Evolutionary conservation across 1,140 invertebrate genomes (phyloP), one percentile per base, ranked within the genome.

Genomic region (Caenorhabditis brenneri): DNA sequence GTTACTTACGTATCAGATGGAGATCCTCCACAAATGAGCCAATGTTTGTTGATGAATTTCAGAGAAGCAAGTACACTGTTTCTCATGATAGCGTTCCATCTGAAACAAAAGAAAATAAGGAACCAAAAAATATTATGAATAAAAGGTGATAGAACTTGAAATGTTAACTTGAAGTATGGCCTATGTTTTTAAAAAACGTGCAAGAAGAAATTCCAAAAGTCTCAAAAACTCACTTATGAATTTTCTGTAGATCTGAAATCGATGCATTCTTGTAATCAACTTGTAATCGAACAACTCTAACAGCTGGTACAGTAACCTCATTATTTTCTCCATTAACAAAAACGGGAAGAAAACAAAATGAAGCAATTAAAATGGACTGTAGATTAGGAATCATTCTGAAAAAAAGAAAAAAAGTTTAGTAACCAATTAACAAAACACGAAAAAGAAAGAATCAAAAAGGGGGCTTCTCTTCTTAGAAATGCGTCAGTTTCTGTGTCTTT

Each of bases 41-140:
- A 89, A 81, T 90, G 89, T 60, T 90, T 90, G 84, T 90, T 91
- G 83, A 90, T 91, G 65, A 90, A 90, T 6, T 85, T 51, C 10
- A 90, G 86, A 1, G 89, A 90, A 4, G 89, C 89, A n/a, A 90
- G 81, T 15, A 90, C 86, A 84, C 87, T 88, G 53, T 91, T 91
- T 29, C 89, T 82, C 82, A 90, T 84, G 12, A 91, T 39, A 6
- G 86, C 84, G 16, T 84, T 82, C 89, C 89, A 90, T 55, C 84
- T 84, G 29, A 69, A 84, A 80, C 0, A n/a, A n/a, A n/a, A n/a
- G n/a, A n/a, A n/a, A n/a, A n/a, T n/a, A n/a, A n/a, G n/a, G n/a
- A n/a, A n/a, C n/a, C n/a, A n/a, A n/a, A n/a, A n/a, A n/a, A n/a
- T n/a, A n/a, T n/a, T n/a, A n/a, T n/a, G n/a, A n/a, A n/a, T n/a